Evolutionary conservation across 2,888 invertebrate genomes (phyloP), one percentile per base, ranked within the genome.

Genomic region (Hirtodrosophila alboralis): DNA sequence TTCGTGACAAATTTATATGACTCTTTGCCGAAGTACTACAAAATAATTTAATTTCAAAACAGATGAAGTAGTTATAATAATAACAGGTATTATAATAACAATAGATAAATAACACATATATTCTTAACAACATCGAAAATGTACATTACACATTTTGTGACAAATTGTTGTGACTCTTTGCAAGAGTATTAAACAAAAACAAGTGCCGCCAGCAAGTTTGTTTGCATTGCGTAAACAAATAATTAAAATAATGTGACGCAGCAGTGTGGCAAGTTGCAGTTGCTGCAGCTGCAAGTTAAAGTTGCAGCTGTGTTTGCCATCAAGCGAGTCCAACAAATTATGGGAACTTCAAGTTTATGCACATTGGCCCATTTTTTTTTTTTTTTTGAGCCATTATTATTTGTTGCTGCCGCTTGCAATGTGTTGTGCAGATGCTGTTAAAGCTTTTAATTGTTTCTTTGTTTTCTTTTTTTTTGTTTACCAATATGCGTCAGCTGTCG

Each of bases 161-260:
- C n/a, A n/a, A n/a, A n/a, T n/a, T n/a, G n/a, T n/a, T n/a, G n/a
- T n/a, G n/a, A n/a, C n/a, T n/a, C n/a, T n/a, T n/a, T n/a, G n/a
- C n/a, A n/a, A n/a, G n/a, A n/a, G n/a, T n/a, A n/a, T n/a, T n/a
- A n/a, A n/a, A n/a, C n/a, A n/a, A 66, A 64, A 58, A 63, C 43
- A 75, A 78, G 71, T 70, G 81, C 84, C 83, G 85, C 71, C 62
- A 45, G 68, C 70, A 69, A 65, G 65, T 80, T 77, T 85, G 84
- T 86, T 80, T 77, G 75, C 56, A 9, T 75, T 77, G 81, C 81
- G 70, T 81, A 81, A 81, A 81, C 81, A 81, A 81, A 81, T 81
- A 84, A 81, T 81, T 86, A 84, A 84, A 86, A 75, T 81, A 81
- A 86, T 81, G 86, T 60, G 78, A 56, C 71, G 79, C 37, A 45